phyloP scores from a whole-genome alignment of 2,888 invertebrate species.

The Strigamia crassipes region DNA sequence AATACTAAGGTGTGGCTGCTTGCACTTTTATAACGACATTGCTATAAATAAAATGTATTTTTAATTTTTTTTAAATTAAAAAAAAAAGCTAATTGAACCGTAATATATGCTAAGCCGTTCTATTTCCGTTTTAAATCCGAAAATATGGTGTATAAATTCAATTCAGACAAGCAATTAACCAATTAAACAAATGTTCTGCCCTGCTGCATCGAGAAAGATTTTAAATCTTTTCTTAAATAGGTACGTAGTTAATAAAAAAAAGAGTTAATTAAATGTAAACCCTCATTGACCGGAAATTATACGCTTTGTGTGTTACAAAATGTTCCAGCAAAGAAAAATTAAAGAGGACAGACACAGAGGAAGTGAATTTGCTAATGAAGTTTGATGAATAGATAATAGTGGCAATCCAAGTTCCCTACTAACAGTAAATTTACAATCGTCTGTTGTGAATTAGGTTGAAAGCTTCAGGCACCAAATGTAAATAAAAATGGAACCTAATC shows the following conservation, averaged over 20 bases:
- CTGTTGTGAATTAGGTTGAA: conserved; percentile 22
- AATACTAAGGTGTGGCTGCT: not conserved
- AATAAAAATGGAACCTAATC: not conserved
- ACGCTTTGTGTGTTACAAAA: not conserved
- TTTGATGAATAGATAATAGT: conserved; percentile 18
- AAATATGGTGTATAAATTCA: not conserved
- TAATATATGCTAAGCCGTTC: conserved; percentile 21
- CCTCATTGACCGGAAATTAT: not conserved
- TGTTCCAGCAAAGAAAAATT: not conserved
- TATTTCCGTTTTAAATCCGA: not conserved
- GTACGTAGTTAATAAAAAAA: not conserved
- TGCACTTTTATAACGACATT: not conserved
- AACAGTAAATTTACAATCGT: conserved; percentile 3
- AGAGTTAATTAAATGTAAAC: not conserved
- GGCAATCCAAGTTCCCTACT: conserved; percentile 17
- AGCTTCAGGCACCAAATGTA: not conserved
- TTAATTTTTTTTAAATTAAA: not conserved
- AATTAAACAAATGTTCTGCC: not conserved
- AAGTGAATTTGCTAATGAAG: conserved; percentile 17
- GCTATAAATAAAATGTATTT: not conserved
- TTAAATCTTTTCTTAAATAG: conserved; percentile 8
- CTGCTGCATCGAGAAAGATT: not conserved
- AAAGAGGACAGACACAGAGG: not conserved
- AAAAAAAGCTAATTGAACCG: not conserved
- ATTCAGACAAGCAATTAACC: not conserved